Evolutionary conservation across 1,140 invertebrate species (phyloP).

Genomic region (Cyrtorhinus lividipennis): DNA sequence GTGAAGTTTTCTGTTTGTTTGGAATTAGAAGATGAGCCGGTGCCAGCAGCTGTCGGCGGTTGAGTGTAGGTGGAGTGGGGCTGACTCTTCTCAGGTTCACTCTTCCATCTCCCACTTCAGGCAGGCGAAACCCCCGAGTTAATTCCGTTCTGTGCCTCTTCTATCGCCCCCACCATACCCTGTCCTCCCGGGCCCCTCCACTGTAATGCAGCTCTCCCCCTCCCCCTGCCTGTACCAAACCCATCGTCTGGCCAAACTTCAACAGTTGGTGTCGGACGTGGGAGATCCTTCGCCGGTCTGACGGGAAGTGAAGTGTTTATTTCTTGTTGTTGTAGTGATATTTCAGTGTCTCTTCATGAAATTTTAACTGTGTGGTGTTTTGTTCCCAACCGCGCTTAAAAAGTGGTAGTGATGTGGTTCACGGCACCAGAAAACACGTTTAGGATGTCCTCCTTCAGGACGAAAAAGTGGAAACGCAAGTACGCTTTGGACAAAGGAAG

Average conservation of each 20-base stretch:
- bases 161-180: no score
- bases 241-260: no score
- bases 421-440: slow-evolving; percentile 25
- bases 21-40: not conserved
- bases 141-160: not conserved
- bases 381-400: no score
- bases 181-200: no score
- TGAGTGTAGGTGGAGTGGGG: not conserved
- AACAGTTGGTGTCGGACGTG: no score
- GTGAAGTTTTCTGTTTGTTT: not conserved
- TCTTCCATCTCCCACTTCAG: not conserved
- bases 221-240: not conserved
- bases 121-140: not conserved
- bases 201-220: not conserved
- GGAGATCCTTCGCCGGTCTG: no score
- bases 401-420: slow-evolving; percentile 30
- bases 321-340: no score
- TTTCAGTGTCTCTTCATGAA: no score
- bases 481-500: slow-evolving; percentile 26
- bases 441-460: slow-evolving; percentile 32
- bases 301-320: no score
- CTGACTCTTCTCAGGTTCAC: not conserved
- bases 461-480: slow-evolving; percentile 30
- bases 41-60: not conserved
- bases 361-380: no score